Conservation (phyloP, 2,797 vertebrate genomes). For the Gallinago nigripennis region DNA sequence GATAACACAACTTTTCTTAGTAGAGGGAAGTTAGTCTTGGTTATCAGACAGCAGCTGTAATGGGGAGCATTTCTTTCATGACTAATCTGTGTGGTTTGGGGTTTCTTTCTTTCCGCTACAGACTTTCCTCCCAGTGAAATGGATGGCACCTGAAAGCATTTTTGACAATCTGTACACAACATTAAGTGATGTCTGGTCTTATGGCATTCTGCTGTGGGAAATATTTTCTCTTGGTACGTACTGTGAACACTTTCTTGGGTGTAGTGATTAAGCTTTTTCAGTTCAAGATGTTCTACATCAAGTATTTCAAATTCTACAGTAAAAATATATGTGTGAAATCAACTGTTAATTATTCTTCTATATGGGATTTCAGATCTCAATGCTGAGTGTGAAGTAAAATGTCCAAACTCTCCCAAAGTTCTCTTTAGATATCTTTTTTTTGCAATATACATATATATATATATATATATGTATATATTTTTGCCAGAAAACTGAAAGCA, state of each 20-base stretch:
- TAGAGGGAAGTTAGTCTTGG: neutral
- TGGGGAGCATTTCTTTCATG: neutral
- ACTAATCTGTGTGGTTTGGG: neutral
- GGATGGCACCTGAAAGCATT: slow-evolving; percentile 99
- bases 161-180: slow-evolving; percentile 98
- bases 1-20: neutral
- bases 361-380: neutral
- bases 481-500: neutral
- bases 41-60: neutral
- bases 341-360: neutral
- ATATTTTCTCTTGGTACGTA: slow-evolving; percentile 97
- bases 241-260: neutral
- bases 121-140: slow-evolving; percentile 98
- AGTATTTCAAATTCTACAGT: neutral
- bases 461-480: neutral
- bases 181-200: slow-evolving; percentile 97
- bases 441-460: neutral
- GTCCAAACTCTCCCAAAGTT: neutral
- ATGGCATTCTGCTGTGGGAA: slow-evolving; percentile 97
- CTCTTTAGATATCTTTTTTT: neutral
- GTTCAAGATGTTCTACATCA: neutral
- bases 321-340: neutral
- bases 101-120: slow-evolving; percentile 54
- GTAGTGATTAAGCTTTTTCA: neutral
- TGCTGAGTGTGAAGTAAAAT: neutral